Evolutionary conservation across 1,140 invertebrate genomes (phyloP).

Genomic region (Drosophila saltans): DNA sequence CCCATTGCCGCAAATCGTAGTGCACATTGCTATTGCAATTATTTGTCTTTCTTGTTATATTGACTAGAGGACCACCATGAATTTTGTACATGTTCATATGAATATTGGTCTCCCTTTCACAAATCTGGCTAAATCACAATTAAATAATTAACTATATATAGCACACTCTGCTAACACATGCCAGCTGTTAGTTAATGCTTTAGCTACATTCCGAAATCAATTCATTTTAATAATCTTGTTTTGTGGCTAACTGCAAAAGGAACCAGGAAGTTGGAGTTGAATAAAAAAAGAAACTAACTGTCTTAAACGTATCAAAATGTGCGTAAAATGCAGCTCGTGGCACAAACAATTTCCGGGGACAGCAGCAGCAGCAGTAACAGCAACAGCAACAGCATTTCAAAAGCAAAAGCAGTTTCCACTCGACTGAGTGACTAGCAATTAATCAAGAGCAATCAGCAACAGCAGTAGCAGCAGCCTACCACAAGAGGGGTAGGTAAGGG

Average conservation of each 20-base stretch:
- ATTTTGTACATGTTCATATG: constrained; percentile 14
- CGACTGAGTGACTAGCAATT: constrained; percentile 77
- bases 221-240: not conserved
- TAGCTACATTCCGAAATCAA: not conserved
- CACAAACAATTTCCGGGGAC: constrained; percentile 74
- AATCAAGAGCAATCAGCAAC: constrained; percentile 75
- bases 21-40: constrained; percentile 76
- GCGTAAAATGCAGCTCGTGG: constrained; percentile 66
- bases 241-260: not conserved
- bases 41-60: constrained; percentile 46
- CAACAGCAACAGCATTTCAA: constrained; percentile 24
- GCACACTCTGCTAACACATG: too few relatives aligned
- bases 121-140: too few relatives aligned
- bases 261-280: constrained; percentile 37
- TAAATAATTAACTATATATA: too few relatives aligned
- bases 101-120: too few relatives aligned
- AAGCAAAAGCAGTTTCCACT: constrained; percentile 56
- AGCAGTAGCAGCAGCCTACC: constrained; percentile 17
- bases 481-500: too few relatives aligned
- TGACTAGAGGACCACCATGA: constrained; percentile 53
- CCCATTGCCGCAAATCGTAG: constrained; percentile 79
- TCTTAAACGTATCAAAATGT: constrained; percentile 44
- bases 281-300: constrained; percentile 15
- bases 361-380: constrained; percentile 26
- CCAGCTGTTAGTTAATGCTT: too few relatives aligned